Base-by-base conservation (phyloP, 2,888 invertebrate species). In the Acleris holmiana region DNA sequence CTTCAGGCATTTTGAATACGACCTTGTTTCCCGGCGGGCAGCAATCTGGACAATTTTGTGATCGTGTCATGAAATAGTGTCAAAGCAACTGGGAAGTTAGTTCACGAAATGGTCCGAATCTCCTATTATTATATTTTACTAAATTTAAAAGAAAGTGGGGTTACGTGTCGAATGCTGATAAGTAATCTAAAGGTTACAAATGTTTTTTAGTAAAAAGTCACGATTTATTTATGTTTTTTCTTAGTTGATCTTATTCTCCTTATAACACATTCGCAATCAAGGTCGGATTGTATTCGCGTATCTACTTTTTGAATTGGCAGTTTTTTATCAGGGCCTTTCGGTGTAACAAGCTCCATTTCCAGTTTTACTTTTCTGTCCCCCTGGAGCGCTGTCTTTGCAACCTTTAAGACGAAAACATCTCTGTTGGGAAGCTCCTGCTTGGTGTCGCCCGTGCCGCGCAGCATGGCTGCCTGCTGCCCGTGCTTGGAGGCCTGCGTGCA, bases 331-430 rank as follows among this genome's bases (percentile, higher is more conserved):
- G 91, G 89, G 0, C 93, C 94, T 73, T 94, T 95, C 0, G 95
- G 96, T 0, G 95, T 94, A 60, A 94, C 94, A 74, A 96, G 84
- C 76, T 95, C 95, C 72, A 96, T 73, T 80, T 95, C 95, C 29
- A 91, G 62, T 80, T 94, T 95, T 58, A 93, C 94, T 80, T 95
- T 95, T 74, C 93, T 94, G 59, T 94, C 94, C 0, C 91, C 93
- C 15, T 94, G 93, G 66, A 94, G 93, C 1, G 94, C 94, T 68
- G 95, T 95, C 79, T 95, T 95, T 0, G 95, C 95, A 50, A 95
- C 94, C 78, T 94, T 93, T 59, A 95, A 79, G n/a, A 95, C 93
- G 69, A 94, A 95, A 6, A 93, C 86, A 69, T 95, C 94, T 73
- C 88, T 93, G 51, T 94, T 93, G 0, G 91, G 89, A 68, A 92